Percentiles rank a stretch among this genome's conserved stretches.
phyloP scores from a whole-genome alignment of 2,797 vertebrate genomes.

The Xenentodon cancila region DNA sequence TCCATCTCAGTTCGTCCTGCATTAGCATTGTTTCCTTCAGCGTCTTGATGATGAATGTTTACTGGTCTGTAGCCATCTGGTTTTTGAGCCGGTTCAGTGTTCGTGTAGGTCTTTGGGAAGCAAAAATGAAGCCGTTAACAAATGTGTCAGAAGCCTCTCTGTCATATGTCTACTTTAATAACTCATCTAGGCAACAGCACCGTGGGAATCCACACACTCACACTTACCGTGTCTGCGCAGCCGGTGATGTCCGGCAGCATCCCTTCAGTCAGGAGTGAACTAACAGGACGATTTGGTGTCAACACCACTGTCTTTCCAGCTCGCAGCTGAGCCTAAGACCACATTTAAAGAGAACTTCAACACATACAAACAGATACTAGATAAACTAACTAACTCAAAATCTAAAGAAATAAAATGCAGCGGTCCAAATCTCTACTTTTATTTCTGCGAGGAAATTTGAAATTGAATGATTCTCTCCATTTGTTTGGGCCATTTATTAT shows the following conservation, averaged over 20 bases:
- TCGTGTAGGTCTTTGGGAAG: slow-evolving; percentile 42
- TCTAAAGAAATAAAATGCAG: too few relatives aligned
- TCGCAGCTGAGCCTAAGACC: slow-evolving; percentile 75
- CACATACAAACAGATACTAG: not conserved
- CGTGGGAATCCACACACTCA: not conserved
- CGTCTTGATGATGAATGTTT: slow-evolving; percentile 59
- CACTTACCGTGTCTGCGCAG: slow-evolving; percentile 47
- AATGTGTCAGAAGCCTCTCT: not conserved
- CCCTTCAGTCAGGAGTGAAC: slow-evolving; percentile 51
- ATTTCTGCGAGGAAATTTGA: too few relatives aligned
- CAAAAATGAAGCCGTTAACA: slow-evolving; percentile 22
- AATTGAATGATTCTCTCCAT: too few relatives aligned
- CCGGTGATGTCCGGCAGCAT: slow-evolving; percentile 52
- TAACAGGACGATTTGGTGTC: slow-evolving; percentile 43
- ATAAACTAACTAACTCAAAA: not conserved
- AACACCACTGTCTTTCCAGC: slow-evolving; percentile 60
- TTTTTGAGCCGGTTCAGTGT: slow-evolving; percentile 36
- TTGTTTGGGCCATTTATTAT: too few relatives aligned
- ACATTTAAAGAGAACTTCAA: slow-evolving; percentile 5
- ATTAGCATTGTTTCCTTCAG: slow-evolving; percentile 11
- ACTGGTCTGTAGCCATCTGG: slow-evolving; percentile 57
- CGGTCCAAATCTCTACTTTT: too few relatives aligned
- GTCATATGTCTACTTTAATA: not conserved
- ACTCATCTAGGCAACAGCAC: not conserved
- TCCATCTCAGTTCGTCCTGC: slow-evolving; percentile 16